Base-by-base conservation (phyloP, 2,888 invertebrate species). In the Eilema sororculum region DNA sequence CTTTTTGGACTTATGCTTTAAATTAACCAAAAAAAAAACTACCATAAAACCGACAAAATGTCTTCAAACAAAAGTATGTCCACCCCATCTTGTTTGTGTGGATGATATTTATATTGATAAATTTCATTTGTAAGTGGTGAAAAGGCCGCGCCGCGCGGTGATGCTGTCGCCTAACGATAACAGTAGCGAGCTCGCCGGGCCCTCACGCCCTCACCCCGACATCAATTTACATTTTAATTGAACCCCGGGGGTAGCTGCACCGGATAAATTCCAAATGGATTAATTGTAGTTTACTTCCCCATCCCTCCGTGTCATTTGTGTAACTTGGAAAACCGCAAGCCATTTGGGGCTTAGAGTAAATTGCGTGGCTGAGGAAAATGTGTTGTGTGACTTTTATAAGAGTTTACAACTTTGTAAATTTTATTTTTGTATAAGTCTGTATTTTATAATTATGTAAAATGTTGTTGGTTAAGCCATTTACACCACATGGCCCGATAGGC, bases 191-290 rank as follows among this genome's bases (percentile, higher is more conserved):
- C 74, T 65, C 71, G 68, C 68, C 72, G 59, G 56, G 67, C 64
- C 73, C 73, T 41, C 59, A 67, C 80, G 67, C 64, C 74, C 73
- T 41, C 59, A 66, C 80, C 46, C 71, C 75, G 68, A 74, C 80
- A 84, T 77, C 83, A 87, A 92, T 92, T 92, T 90, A 89, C 91
- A 92, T 92, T 91, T 92, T 90, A 91, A 92, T 92, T 90, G 87
- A 86, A 85, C 91, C 90, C 76, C 87, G 87, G 89, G 81, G 81
- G 82, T 84, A 80, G 79, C 78, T 89, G 90, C 90, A 89, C 90
- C 87, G 90, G 88, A 90, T 91, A 89, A 91, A 89, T 91, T 82
- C 75, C 68, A 78, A 82, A 82, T 89, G 89, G 90, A 90, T 89
- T 91, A 91, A 90, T 89, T 91, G 88, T 90, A 87, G 90, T 87